A percentile compares a stretch with the other conserved stretches of the same genome.
phyloP scores from a whole-genome alignment of 1,140 invertebrate species.

The Aradophagus sp. region DNA sequence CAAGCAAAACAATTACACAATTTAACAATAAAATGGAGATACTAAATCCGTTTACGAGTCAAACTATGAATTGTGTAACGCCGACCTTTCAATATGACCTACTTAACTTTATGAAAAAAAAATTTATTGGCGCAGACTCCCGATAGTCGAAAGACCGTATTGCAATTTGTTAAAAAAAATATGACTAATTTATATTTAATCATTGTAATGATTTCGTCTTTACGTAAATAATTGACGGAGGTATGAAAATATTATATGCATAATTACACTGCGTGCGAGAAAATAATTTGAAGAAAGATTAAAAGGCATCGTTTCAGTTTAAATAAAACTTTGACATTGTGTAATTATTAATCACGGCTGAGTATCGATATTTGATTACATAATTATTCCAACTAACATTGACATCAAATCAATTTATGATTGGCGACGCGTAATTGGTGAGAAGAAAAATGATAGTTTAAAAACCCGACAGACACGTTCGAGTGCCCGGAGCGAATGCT shows the following conservation, averaged over 20 bases:
- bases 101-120: slow-evolving; percentile 17
- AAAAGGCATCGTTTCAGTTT: neutral
- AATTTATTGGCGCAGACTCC: slow-evolving; percentile 5
- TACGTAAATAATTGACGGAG: no score
- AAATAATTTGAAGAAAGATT: no score
- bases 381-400: slow-evolving; percentile 9
- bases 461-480: slow-evolving; percentile 7
- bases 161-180: no score
- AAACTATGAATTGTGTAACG: slow-evolving; percentile 37
- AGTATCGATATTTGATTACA: slow-evolving; percentile 1
- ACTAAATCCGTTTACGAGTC: slow-evolving; percentile 29
- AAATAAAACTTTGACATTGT: no score
- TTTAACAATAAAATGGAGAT: slow-evolving; percentile 29
- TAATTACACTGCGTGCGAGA: no score
- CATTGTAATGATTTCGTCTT: no score
- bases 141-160: neutral
- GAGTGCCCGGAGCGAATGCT: neutral
- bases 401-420: slow-evolving; percentile 5
- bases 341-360: slow-evolving; percentile 6
- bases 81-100: slow-evolving; percentile 38
- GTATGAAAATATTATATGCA: no score
- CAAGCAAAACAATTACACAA: slow-evolving; percentile 20
- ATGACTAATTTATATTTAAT: no score
- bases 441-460: slow-evolving; percentile 29
- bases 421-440: slow-evolving; percentile 7